Evolutionary conservation across 2,888 invertebrate species (phyloP).

Genomic region (Octonoba sinensis): DNA sequence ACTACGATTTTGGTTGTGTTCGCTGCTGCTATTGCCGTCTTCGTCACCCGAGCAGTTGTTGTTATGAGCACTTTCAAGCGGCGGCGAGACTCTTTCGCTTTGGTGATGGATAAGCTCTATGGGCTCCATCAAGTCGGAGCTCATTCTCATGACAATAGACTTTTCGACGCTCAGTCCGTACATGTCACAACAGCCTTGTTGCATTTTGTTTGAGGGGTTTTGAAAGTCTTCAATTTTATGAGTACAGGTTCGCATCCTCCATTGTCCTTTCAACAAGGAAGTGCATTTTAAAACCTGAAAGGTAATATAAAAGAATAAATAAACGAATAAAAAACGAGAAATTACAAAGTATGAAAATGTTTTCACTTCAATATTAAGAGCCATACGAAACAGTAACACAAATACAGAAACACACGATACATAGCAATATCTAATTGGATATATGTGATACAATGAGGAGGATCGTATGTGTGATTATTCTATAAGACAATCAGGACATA

Average conservation of each 20-base stretch:
- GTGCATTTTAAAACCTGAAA: constrained; percentile 61
- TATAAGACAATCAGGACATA: too few species aligned
- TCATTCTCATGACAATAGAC: constrained; percentile 58
- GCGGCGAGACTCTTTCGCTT: constrained; percentile 43
- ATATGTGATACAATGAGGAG: too few species aligned
- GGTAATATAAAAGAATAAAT: not conserved
- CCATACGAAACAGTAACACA: too few species aligned
- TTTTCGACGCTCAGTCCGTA: constrained; percentile 61
- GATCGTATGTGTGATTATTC: too few species aligned
- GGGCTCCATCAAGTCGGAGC: constrained; percentile 61
- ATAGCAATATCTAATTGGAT: too few species aligned
- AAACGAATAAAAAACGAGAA: not conserved
- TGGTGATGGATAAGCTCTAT: constrained; percentile 62
- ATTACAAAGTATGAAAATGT: not conserved
- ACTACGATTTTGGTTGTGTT: constrained; percentile 53
- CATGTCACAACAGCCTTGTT: constrained; percentile 64
- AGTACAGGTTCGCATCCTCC: constrained; percentile 62
- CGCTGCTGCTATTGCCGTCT: constrained; percentile 59
- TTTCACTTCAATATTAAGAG: too few species aligned
- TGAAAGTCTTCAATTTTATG: constrained; percentile 30
- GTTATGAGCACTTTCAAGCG: constrained; percentile 24
- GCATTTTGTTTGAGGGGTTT: constrained; percentile 42
- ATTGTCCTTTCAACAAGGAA: constrained; percentile 63
- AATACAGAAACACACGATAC: too few species aligned
- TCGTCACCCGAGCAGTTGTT: constrained; percentile 58